phyloP scores from a whole-genome alignment of 2,888 invertebrate genomes.

The Trichogramma dendrolimi region DNA sequence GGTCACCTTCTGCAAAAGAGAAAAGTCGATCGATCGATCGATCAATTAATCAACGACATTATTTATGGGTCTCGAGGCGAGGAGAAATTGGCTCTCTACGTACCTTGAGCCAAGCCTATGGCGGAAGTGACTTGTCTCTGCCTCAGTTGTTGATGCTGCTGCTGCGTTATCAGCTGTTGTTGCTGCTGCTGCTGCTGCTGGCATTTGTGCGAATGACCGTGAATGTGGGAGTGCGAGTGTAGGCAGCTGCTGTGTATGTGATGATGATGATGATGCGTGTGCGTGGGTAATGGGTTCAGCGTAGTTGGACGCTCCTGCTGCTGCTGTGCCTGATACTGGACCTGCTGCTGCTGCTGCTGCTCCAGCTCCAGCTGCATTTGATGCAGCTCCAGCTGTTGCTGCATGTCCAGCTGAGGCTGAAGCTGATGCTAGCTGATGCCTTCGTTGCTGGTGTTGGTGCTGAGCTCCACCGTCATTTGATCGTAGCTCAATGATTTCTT shows the following conservation, averaged over 20 bases:
- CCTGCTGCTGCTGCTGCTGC: conserved; percentile 39
- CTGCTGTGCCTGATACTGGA: conserved; percentile 33
- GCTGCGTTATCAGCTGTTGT: background rate
- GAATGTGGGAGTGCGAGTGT: conserved; percentile 48
- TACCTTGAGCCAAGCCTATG: conserved; percentile 51
- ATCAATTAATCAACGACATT: background rate
- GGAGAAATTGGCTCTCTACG: background rate
- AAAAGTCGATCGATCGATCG: background rate
- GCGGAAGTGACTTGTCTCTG: conserved; percentile 50
- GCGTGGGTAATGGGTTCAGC: conserved; percentile 43
- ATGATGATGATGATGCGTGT: conserved; percentile 47
- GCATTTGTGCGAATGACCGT: conserved; percentile 50
- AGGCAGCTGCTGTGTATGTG: conserved; percentile 45
- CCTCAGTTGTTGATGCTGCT: conserved; percentile 40
- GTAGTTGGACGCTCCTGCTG: conserved; percentile 39
- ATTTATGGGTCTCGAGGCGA: background rate
- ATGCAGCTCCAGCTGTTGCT: conserved; percentile 31
- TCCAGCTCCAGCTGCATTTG: conserved; percentile 37
- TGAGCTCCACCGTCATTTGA: conserved; percentile 54
- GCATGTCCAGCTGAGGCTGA: conserved; percentile 39
- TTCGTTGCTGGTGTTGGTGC: conserved; percentile 51
- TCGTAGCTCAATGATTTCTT: conserved; percentile 63
- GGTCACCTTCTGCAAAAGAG: conserved; percentile 52
- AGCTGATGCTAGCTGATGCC: conserved; percentile 52
- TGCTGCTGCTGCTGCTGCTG: conserved; percentile 30